Conservation (phyloP, 2,888 invertebrate species). For the Agrotis segetum region DNA sequence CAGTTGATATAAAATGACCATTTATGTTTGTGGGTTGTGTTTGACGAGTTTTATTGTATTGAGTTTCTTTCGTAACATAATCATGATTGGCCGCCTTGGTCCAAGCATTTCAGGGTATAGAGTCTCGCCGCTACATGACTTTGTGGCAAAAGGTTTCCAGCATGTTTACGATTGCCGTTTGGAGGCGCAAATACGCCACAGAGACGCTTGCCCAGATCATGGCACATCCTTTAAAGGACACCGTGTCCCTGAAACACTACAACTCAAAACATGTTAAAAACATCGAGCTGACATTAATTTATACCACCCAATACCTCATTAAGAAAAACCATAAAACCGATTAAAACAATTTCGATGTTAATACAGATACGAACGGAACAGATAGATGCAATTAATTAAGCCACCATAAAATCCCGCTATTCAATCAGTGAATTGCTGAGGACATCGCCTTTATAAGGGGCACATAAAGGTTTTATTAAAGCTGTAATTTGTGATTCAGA, state of each 20-base stretch:
- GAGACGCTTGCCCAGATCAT: too few relatives aligned
- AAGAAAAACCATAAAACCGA: constrained; percentile 24
- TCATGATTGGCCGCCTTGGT: background rate
- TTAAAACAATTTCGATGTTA: constrained; percentile 33
- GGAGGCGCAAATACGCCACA: too few relatives aligned
- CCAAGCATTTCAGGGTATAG: background rate
- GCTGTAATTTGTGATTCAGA: constrained; percentile 68
- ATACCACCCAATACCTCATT: background rate
- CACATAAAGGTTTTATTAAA: constrained; percentile 65
- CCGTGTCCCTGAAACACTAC: too few relatives aligned
- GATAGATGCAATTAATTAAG: constrained; percentile 65
- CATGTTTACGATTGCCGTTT: too few relatives aligned
- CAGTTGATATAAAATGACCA: background rate
- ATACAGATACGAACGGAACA: constrained; percentile 29
- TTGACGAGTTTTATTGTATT: background rate
- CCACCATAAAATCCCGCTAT: constrained; percentile 57
- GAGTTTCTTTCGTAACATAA: background rate
- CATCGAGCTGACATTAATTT: background rate
- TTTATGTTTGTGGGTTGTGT: background rate
- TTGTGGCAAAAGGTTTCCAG: too few relatives aligned
- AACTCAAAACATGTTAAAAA: background rate
- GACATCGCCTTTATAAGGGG: constrained; percentile 58
- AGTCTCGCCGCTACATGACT: too few relatives aligned
- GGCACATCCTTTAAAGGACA: too few relatives aligned
- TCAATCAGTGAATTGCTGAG: constrained; percentile 64